phyloP scores from a whole-genome alignment of 2,113 vertebrate species.

The Cyrtonyx montezumae region DNA sequence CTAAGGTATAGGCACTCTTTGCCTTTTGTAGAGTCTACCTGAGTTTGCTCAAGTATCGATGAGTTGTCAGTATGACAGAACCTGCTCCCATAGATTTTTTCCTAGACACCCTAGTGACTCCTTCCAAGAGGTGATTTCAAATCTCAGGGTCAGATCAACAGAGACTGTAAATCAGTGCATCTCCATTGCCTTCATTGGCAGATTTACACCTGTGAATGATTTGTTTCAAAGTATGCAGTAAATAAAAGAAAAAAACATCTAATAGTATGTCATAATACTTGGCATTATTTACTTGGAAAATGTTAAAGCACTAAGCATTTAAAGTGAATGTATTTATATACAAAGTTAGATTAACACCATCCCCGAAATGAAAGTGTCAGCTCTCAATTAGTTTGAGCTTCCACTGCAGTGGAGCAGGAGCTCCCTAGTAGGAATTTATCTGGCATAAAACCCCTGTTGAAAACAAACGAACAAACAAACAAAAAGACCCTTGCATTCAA shows the following conservation, averaged over 20 bases:
- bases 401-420: neutral
- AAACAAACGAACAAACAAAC: neutral
- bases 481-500: neutral
- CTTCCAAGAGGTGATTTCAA: neutral
- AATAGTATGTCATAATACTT: neutral
- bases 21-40: neutral
- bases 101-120: neutral
- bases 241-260: slow-evolving; percentile 26
- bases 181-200: neutral
- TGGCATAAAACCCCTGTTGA: neutral
- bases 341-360: neutral
- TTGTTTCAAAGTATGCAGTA: slow-evolving; percentile 11
- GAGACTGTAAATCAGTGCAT: neutral
- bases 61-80: neutral
- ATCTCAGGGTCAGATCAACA: neutral
- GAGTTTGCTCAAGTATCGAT: neutral
- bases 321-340: neutral
- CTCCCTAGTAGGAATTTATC: neutral
- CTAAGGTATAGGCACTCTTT: neutral
- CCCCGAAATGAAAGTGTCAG: neutral
- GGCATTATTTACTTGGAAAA: neutral
- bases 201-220: neutral
- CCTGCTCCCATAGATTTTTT: neutral
- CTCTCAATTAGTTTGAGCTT: neutral
- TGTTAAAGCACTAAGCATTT: neutral